Base-by-base conservation (phyloP, 2,113 vertebrate genomes). In the Diphyllodes magnificus region DNA sequence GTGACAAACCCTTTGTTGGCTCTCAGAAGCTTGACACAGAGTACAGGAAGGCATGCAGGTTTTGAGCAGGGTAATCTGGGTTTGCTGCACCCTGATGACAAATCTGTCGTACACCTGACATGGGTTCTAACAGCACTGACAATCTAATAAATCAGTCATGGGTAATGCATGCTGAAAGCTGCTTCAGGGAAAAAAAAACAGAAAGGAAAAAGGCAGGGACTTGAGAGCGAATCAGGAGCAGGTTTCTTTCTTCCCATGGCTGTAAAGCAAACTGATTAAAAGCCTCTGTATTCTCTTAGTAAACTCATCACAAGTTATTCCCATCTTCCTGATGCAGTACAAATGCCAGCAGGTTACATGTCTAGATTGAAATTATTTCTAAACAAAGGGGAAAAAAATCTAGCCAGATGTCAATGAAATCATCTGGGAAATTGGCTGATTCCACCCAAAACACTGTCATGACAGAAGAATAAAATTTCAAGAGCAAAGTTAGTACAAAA, bases 131-230 rank as follows among this genome's bases (percentile, higher is more conserved):
- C 60, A 86, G 61, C 65, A 75, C 65, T 90, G 92, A 57, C 82
- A 78, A 39, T 84, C 86, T 86, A 82, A 90, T 75, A 94, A 94
- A 82, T 97, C 94, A 93, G 35, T 88, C 90, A 42, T 13, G 53
- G 78, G 21, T 84, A 94, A 95, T 77, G 40, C 49, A 60, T 81
- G 72, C 79, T 5, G 30, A 95, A 88, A 93, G 71, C 54, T 88
- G 63, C 75, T 91, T 10, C 9, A 9, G 78, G 81, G 61, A 0
- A 22, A 44, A 45, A 45, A 51, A 23, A 76, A 65, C 37, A 61
- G 11, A 18, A 59, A 94, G 40, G 53, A 11, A 45, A 87, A 79
- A 92, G 37, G 9, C 7, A 37, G 40, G 13, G 7, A 39, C 39
- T 73, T 82, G 28, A 39, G 31, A 83, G 22, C 70, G 81, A 37